Evolutionary conservation across 2,888 invertebrate species (phyloP).

Genomic region (Dorcus hopei): DNA sequence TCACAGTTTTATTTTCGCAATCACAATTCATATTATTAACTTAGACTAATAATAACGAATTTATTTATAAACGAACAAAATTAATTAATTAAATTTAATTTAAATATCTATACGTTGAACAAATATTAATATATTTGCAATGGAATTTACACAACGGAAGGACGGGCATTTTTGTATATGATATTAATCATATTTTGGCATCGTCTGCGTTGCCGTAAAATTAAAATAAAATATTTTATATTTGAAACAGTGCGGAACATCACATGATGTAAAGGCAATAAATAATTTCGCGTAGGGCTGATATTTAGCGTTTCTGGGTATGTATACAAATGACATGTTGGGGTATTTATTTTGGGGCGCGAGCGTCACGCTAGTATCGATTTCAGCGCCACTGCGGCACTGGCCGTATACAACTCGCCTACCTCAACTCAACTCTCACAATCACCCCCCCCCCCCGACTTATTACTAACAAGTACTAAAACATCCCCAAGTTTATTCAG

Average conservation of each 20-base stretch:
- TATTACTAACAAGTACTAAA: neutral
- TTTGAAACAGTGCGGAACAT: neutral
- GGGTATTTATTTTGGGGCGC: slow-evolving; percentile 1
- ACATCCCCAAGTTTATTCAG: too few relatives aligned
- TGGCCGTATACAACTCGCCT: neutral
- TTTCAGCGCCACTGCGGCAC: neutral
- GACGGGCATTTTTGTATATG: too few relatives aligned
- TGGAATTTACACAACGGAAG: too few relatives aligned
- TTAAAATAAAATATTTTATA: neutral
- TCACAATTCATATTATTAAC: too few relatives aligned
- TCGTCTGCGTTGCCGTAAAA: too few relatives aligned
- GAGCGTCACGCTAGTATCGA: neutral
- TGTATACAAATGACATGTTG: neutral
- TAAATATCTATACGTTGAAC: too few relatives aligned
- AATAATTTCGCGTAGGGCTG: neutral
- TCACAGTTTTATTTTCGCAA: too few relatives aligned
- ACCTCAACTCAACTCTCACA: neutral
- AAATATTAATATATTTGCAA: too few relatives aligned
- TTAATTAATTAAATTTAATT: too few relatives aligned
- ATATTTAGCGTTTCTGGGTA: neutral
- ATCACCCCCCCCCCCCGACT: neutral
- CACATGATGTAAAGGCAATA: slow-evolving; percentile 1
- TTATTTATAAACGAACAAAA: too few relatives aligned
- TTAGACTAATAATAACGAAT: too few relatives aligned
- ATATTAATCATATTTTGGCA: too few relatives aligned